phyloP scores from a whole-genome alignment of 2,113 vertebrate genomes.

The Nesogale talazaci region DNA sequence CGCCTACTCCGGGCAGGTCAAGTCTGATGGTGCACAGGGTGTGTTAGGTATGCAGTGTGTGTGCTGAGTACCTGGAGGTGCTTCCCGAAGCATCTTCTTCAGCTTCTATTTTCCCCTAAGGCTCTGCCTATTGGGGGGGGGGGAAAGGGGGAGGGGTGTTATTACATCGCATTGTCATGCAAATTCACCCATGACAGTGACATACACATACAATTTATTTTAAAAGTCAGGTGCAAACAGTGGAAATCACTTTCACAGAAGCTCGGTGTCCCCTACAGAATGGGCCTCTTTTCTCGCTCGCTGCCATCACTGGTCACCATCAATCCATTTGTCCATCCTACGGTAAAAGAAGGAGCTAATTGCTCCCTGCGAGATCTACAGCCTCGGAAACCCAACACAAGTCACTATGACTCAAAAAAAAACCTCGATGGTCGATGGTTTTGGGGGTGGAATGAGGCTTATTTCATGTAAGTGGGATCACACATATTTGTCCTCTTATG shows the following conservation, averaged over 20 bases:
- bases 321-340: neutral
- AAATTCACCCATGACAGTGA: neutral
- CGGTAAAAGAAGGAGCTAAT: too few species aligned
- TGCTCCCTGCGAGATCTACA: too few species aligned
- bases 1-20: slow-evolving; percentile 79
- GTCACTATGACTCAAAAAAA: too few species aligned
- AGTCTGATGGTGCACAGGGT: slow-evolving; percentile 77
- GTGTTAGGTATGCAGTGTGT: slow-evolving; percentile 81
- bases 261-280: neutral
- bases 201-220: neutral
- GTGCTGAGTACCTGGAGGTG: slow-evolving; percentile 77
- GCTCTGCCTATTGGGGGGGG: slow-evolving; percentile 70
- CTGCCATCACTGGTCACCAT: neutral
- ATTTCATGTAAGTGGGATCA: neutral
- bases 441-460: neutral
- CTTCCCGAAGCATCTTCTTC: slow-evolving; percentile 76
- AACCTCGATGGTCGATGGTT: too few species aligned
- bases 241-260: neutral
- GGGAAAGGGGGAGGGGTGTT: neutral
- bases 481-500: neutral
- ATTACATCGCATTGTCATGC: neutral
- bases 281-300: neutral
- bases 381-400: too few species aligned
- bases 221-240: neutral
- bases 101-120: slow-evolving; percentile 73